A percentile compares a stretch with the other conserved stretches of the same genome.
Conservation (phyloP, 2,113 vertebrate species). For the Aviceda subcristata region DNA sequence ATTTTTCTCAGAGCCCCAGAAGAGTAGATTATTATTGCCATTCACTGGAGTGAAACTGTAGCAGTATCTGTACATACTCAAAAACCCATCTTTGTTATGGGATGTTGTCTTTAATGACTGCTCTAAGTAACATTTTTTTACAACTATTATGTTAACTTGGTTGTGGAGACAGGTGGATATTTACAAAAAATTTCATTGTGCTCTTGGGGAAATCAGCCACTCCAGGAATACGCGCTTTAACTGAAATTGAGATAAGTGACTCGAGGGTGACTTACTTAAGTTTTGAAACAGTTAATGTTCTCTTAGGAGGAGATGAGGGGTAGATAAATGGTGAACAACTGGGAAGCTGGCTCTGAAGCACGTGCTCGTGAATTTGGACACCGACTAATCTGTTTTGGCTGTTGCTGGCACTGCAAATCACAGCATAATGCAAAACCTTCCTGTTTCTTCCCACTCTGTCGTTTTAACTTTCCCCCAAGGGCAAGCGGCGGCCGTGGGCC, state of each 20-base stretch:
- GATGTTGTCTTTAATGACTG: background rate
- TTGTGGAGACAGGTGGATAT: slow-evolving; percentile 22
- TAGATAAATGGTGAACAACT: slow-evolving; percentile 62
- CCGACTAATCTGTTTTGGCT: slow-evolving; percentile 21
- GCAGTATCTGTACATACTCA: background rate
- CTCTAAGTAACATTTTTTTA: background rate
- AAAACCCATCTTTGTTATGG: background rate
- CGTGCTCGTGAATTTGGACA: slow-evolving; percentile 12
- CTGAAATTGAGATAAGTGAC: background rate
- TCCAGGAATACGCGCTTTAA: background rate
- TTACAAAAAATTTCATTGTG: background rate
- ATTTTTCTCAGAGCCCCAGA: background rate
- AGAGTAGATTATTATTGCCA: background rate
- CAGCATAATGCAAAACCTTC: slow-evolving; percentile 47
- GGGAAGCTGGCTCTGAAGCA: slow-evolving; percentile 46
- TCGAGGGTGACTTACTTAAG: background rate
- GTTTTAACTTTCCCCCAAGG: background rate
- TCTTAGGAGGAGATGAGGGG: slow-evolving; percentile 31
- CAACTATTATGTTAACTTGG: background rate
- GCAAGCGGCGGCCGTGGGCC: background rate
- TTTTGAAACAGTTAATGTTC: slow-evolving; percentile 28
- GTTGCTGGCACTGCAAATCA: slow-evolving; percentile 18
- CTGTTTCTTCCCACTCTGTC: background rate
- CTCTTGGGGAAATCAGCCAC: background rate
- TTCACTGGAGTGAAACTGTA: background rate